A percentile compares a stretch with the other conserved stretches of the same genome.
Evolutionary conservation across 2,113 vertebrate species (phyloP).

Genomic region (Perca schrenkii): DNA sequence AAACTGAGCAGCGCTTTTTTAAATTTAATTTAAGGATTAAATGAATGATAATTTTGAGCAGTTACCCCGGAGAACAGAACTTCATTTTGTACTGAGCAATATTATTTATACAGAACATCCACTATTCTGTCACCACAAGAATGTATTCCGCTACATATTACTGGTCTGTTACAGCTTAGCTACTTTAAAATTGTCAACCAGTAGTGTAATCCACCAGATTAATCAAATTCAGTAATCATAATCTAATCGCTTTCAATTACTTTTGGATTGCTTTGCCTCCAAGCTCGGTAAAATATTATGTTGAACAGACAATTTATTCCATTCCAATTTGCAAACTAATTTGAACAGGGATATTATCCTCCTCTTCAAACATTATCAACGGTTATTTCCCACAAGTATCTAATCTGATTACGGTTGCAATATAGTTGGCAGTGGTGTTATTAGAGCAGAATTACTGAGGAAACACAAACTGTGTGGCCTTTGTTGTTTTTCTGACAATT

Average conservation of each 20-base stretch:
- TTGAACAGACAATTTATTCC: slow-evolving; percentile 79
- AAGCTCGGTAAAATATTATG: slow-evolving; percentile 73
- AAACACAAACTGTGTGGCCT: slow-evolving; percentile 66
- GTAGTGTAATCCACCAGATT: slow-evolving; percentile 62
- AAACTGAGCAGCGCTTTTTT: neutral
- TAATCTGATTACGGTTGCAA: slow-evolving; percentile 78
- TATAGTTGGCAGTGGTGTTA: slow-evolving; percentile 66
- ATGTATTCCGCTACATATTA: slow-evolving; percentile 7
- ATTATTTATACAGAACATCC: slow-evolving; percentile 9
- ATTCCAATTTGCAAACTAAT: slow-evolving; percentile 79
- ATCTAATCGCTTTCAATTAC: slow-evolving; percentile 80
- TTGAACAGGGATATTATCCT: slow-evolving; percentile 78
- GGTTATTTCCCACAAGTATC: slow-evolving; percentile 81
- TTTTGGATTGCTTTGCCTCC: slow-evolving; percentile 73
- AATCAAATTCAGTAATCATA: slow-evolving; percentile 75
- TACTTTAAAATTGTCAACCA: slow-evolving; percentile 38
- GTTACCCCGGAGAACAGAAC: slow-evolving; percentile 7
- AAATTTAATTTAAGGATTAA: neutral
- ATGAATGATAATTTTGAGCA: slow-evolving; percentile 9
- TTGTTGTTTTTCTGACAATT: slow-evolving; percentile 24
- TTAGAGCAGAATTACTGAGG: slow-evolving; percentile 62
- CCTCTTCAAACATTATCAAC: slow-evolving; percentile 78
- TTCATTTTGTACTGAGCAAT: neutral
- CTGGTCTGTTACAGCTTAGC: slow-evolving; percentile 31
- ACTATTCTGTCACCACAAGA: slow-evolving; percentile 7